Percentiles rank a stretch among this genome's conserved stretches.
These are phyloP conservation scores for Rhamphomyia laevipes DNA, from an alignment of 2,888 invertebrate genomes.

Conservation along the genomic window DNA sequence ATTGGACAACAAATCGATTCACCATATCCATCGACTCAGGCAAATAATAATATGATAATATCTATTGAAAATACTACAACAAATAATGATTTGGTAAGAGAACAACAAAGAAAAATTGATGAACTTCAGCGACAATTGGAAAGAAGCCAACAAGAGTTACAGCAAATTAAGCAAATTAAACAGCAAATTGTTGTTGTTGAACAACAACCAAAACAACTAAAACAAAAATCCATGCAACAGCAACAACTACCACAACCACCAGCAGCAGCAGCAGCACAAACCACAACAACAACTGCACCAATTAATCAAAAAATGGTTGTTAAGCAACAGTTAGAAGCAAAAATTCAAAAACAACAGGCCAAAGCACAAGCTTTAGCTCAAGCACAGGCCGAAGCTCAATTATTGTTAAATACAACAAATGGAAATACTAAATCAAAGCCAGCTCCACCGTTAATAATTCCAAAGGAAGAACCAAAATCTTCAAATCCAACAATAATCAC, in stretches of 20 bases:
- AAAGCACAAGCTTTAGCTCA: conserved; percentile 31
- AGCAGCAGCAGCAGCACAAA: conserved; percentile 15
- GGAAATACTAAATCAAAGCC: conserved; percentile 25
- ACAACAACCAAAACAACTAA: conserved; percentile 9
- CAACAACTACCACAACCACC: conserved; percentile 25
- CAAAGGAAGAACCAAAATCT: conserved; percentile 41
- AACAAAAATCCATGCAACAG: conserved; percentile 21
- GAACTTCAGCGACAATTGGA: conserved; percentile 73
- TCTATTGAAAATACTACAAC: conserved; percentile 14
- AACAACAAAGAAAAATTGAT: conserved; percentile 78
- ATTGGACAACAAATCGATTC: conserved; percentile 34
- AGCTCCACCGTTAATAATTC: conserved; percentile 44
- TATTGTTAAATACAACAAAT: conserved; percentile 3
- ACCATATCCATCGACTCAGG: conserved; percentile 14
- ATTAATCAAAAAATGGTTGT: conserved; percentile 43
- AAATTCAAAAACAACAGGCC: conserved; percentile 43
- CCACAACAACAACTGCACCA: conserved; percentile 15
- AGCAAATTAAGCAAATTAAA: conserved; percentile 52
- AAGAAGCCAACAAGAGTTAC: conserved; percentile 63
- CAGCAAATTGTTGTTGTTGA: conserved; percentile 33
- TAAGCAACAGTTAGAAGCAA: conserved; percentile 59
- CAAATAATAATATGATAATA: too few species aligned
- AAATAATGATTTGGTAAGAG: conserved; percentile 65
- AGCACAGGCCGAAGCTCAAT: conserved; percentile 32
- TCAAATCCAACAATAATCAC: conserved; percentile 34